Evolutionary conservation across 2,797 vertebrate species (phyloP).

Genomic region (Chaenodraco wilsoni): DNA sequence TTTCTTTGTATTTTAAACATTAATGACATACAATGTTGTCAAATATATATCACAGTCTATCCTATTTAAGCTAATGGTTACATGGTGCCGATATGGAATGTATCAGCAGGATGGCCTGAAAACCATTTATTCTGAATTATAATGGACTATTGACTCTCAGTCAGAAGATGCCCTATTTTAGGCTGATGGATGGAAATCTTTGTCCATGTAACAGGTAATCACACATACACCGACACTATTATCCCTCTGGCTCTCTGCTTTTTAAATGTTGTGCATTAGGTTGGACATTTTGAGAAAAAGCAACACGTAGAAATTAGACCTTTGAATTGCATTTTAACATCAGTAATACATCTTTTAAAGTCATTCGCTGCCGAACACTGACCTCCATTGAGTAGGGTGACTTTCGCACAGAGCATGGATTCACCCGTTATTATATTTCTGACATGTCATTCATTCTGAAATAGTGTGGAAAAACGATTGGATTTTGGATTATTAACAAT

Average conservation of each 20-base stretch:
- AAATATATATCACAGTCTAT: neutral
- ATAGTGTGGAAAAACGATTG: slow-evolving; percentile 25
- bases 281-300: slow-evolving; percentile 28
- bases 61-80: neutral
- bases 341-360: slow-evolving; percentile 40
- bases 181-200: slow-evolving; percentile 46
- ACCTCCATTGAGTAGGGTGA: slow-evolving; percentile 33
- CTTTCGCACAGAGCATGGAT: slow-evolving; percentile 38
- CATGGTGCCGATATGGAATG: neutral
- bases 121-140: slow-evolving; percentile 6
- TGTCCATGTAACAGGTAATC: slow-evolving; percentile 39
- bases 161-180: slow-evolving; percentile 19
- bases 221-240: slow-evolving; percentile 25
- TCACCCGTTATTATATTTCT: slow-evolving; percentile 37
- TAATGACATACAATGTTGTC: neutral
- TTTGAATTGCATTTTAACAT: slow-evolving; percentile 53
- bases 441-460: slow-evolving; percentile 58
- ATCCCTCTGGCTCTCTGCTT: slow-evolving; percentile 10
- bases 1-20: neutral
- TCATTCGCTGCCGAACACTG: slow-evolving; percentile 36
- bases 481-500: slow-evolving; percentile 58
- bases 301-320: slow-evolving; percentile 53
- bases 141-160: slow-evolving; percentile 7
- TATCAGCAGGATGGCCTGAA: neutral
- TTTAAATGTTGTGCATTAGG: slow-evolving; percentile 17